Evolutionary conservation across 2,113 vertebrate genomes (phyloP), one percentile per base, ranked within the genome.

Genomic region (Mesocricetus auratus): DNA sequence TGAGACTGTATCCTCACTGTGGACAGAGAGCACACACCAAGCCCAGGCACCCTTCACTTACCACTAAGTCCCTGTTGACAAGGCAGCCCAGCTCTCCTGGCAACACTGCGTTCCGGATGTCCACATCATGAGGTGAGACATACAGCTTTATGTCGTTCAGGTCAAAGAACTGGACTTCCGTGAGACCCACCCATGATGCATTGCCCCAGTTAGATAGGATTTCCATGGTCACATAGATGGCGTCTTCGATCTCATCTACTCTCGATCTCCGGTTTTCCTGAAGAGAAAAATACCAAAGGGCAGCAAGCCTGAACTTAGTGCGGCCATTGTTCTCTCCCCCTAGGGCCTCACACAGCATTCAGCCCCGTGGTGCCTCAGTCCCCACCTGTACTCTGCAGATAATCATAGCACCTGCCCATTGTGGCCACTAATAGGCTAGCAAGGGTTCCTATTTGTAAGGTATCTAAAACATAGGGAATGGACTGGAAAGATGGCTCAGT

Each of bases 141-240:
- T 99, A 99, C 47, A 99, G 98, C 97, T 99, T 99, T 69, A 98
- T 91, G n/a, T 98, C 95, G 53, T 97, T 97, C 26, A 97, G 98
- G 96, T 99, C 99, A 95, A 99, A 99, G 98, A 99, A 99, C 91
- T 99, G 99, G 90, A 99, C 97, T 97, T 99, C 99, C 0, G 99
- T 99, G 98, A 99, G 98, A 1, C 99, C 99, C 39, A 99, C 99
- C 0, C 98, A 97, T 8, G 94, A 47, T 0, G 90, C 36, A 75
- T 98, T 98, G 66, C 99, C 99, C 99, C 99, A 99, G 98, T 99
- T 99, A 50, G 99, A 99, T 96, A 99, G 98, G 97, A 99, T 99
- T 96, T 99, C 99, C 99, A 99, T 98, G 33, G 99, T 99, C 81
- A 99, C 98, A 17, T 99, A 99, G 89, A 99, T 71, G 10, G 99